phyloP scores from a whole-genome alignment of 1,140 invertebrate genomes.

The Sminthurides bifidus region DNA sequence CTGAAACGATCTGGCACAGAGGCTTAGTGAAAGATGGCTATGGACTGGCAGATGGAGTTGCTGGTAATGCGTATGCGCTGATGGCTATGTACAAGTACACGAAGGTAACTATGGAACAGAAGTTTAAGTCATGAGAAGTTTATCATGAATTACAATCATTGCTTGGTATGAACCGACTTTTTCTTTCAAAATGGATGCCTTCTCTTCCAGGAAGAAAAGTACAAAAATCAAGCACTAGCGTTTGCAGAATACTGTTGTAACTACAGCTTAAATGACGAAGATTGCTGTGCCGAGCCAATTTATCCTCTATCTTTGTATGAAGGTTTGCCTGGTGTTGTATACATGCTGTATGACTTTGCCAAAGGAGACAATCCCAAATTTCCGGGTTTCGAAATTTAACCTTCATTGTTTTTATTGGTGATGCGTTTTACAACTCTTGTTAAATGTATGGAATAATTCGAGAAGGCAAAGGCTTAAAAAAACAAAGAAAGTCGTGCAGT shows the following conservation, averaged over 20 bases:
- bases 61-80: slow-evolving; percentile 84
- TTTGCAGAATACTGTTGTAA: slow-evolving; percentile 75
- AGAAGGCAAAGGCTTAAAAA: background rate
- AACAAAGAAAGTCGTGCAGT: too few species aligned
- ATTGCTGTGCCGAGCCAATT: slow-evolving; percentile 49
- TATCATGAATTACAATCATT: background rate
- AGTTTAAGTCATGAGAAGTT: background rate
- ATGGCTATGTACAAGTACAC: slow-evolving; percentile 67
- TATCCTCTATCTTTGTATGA: slow-evolving; percentile 74
- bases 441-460: background rate
- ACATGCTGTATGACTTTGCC: slow-evolving; percentile 28
- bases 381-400: slow-evolving; percentile 21
- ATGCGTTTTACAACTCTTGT: background rate
- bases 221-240: slow-evolving; percentile 58
- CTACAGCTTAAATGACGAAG: slow-evolving; percentile 54
- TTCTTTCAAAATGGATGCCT: background rate
- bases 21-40: slow-evolving; percentile 82
- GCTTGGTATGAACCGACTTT: background rate
- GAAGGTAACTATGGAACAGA: slow-evolving; percentile 42
- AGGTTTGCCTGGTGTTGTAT: slow-evolving; percentile 42
- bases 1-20: slow-evolving; percentile 67
- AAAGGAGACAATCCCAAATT: slow-evolving; percentile 14
- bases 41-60: slow-evolving; percentile 80
- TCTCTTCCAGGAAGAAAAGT: slow-evolving; percentile 11
- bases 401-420: too few species aligned